Conservation (phyloP, 2,113 vertebrate species). For the Anarhynchus alexandrinus region DNA sequence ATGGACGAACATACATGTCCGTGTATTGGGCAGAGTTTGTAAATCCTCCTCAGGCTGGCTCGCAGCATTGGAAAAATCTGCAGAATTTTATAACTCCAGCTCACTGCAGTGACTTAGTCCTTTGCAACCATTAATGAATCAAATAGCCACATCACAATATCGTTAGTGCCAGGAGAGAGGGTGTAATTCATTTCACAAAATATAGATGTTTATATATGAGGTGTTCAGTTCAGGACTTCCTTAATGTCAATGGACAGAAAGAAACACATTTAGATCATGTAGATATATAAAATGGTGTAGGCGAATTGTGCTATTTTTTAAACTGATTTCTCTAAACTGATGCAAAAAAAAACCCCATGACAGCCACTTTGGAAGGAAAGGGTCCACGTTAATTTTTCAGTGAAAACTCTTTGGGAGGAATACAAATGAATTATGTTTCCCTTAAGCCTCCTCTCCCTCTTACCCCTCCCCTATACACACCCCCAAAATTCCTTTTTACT, state of each 20-base stretch:
- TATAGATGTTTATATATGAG: not conserved
- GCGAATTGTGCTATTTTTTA: not conserved
- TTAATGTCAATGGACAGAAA: not conserved
- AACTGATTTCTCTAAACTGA: not conserved
- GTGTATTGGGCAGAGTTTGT: not conserved
- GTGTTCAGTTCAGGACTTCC: not conserved
- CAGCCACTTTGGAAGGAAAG: not conserved
- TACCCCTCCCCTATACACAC: accelerated
- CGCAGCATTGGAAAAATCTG: not conserved
- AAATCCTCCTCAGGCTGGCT: not conserved
- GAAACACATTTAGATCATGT: not conserved
- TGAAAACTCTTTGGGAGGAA: not conserved
- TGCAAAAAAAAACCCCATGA: not conserved
- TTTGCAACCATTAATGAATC: not conserved
- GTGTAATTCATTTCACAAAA: not conserved
- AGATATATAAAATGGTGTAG: not conserved
- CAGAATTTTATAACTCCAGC: not conserved
- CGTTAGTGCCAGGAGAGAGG: not conserved
- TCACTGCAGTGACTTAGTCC: not conserved
- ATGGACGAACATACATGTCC: not conserved
- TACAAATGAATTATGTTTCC: not conserved
- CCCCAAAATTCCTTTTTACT: not conserved
- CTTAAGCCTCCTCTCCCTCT: not conserved
- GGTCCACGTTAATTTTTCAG: not conserved
- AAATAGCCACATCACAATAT: not conserved